These are phyloP conservation scores for Drosophila aldrichi DNA, from an alignment of 2,888 invertebrate genomes.

Conservation along the genomic window DNA sequence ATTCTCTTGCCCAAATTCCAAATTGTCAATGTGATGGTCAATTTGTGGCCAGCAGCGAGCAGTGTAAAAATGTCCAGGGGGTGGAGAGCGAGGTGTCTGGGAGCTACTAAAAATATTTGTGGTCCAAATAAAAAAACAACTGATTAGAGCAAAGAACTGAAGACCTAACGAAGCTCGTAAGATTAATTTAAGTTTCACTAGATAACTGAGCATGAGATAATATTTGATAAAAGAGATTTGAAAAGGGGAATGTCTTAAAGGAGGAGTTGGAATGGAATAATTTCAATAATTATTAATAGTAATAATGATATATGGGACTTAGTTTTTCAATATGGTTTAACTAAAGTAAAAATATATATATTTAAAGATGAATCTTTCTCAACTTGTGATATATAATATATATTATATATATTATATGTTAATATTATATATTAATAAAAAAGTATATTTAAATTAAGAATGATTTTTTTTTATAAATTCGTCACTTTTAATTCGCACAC, in stretches of 20 bases:
- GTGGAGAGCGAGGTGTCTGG: not conserved
- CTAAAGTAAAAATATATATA: too few relatives aligned
- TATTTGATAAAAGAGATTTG: not conserved
- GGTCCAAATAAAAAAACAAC: not conserved
- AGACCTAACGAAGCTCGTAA: not conserved
- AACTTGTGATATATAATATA: too few relatives aligned
- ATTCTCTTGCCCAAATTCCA: conserved; percentile 57
- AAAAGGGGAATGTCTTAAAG: not conserved
- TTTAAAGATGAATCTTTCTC: too few relatives aligned
- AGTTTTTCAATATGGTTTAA: too few relatives aligned
- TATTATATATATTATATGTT: too few relatives aligned
- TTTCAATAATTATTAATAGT: not conserved
- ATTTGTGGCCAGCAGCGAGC: conserved; percentile 51
- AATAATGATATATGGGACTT: too few relatives aligned
- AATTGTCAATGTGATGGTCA: conserved; percentile 71
- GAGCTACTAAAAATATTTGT: not conserved
- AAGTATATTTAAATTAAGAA: too few relatives aligned
- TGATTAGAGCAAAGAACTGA: conserved; percentile 11
- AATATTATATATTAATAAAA: too few relatives aligned
- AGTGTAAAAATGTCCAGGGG: not conserved
- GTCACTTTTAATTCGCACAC: conserved; percentile 56
- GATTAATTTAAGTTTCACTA: not conserved
- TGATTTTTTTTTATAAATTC: conserved; percentile 15
- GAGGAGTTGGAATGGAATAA: not conserved
- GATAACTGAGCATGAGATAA: not conserved